Evolutionary conservation across 2,797 vertebrate genomes (phyloP).

Genomic region (Oreochromis grahami): DNA sequence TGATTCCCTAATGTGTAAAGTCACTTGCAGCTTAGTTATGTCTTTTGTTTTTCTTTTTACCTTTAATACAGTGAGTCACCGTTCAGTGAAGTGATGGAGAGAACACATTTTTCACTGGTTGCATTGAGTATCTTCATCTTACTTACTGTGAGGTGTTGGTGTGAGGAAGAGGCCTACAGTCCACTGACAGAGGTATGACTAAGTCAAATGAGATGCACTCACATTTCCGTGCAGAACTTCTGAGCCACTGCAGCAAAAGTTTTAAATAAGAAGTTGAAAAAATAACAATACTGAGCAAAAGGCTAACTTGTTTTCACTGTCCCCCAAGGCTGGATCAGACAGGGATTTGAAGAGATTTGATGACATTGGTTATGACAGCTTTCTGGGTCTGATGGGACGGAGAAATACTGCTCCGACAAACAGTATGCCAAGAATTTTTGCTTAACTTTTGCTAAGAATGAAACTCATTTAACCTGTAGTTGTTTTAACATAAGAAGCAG

Average conservation of each 20-base stretch:
- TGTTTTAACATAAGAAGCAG: constrained; percentile 7
- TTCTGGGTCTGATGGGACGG: constrained; percentile 71
- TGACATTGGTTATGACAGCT: constrained; percentile 58
- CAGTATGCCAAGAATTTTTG: background rate
- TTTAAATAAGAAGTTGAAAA: background rate
- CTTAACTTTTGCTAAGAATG: background rate
- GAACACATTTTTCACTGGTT: constrained; percentile 10
- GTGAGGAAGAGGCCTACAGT: constrained; percentile 13
- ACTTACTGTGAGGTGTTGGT: constrained; percentile 18
- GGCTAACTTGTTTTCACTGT: background rate
- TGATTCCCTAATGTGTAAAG: background rate
- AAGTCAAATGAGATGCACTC: background rate
- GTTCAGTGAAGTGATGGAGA: constrained; percentile 32
- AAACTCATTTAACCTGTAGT: background rate
- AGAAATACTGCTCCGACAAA: constrained; percentile 37
- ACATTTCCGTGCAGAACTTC: background rate
- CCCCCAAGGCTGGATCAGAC: background rate
- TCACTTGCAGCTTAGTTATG: background rate
- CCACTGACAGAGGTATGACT: constrained; percentile 5
- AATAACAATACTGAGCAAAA: background rate
- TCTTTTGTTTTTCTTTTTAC: background rate
- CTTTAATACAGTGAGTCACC: background rate
- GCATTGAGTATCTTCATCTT: constrained; percentile 30
- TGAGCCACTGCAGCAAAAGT: background rate
- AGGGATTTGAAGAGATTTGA: constrained; percentile 39